These are phyloP conservation scores for Loris lydekkerianus DNA, from an alignment of 2,797 vertebrate species.

Conservation along the genomic window DNA sequence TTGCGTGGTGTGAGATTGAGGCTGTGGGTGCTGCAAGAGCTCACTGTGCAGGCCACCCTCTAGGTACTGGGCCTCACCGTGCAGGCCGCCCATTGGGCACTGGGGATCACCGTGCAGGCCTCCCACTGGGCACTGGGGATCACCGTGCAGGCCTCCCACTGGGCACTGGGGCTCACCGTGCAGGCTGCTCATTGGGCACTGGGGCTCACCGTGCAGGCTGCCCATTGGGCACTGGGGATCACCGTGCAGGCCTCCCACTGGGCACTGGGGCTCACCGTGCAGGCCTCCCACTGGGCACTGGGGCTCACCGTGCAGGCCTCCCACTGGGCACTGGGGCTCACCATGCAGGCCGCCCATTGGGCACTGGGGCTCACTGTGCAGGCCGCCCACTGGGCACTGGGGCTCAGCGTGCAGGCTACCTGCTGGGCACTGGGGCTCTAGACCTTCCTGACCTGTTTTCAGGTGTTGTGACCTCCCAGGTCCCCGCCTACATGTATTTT, in stretches of 20 bases:
- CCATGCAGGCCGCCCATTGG: fast-evolving
- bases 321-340: too few relatives aligned
- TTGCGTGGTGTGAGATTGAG: fast-evolving
- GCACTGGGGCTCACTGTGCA: background rate
- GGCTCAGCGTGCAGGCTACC: background rate
- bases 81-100: fast-evolving
- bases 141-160: fast-evolving
- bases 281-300: fast-evolving
- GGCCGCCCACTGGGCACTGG: too few relatives aligned
- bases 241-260: fast-evolving
- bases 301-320: fast-evolving
- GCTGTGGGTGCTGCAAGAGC: fast-evolving
- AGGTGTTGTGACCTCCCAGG: too few relatives aligned
- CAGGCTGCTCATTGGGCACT: fast-evolving
- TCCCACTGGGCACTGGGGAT: too few relatives aligned
- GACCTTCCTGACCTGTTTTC: background rate
- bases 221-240: fast-evolving
- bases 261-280: background rate
- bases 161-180: background rate
- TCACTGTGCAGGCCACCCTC: fast-evolving
- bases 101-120: fast-evolving
- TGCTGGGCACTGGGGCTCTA: fast-evolving
- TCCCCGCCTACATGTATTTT: too few relatives aligned
- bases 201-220: fast-evolving
- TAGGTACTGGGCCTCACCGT: background rate